Percentiles rank a stretch among this genome's conserved stretches.
phyloP scores from a whole-genome alignment of 2,888 invertebrate species.

The Subacronicta megacephala region DNA sequence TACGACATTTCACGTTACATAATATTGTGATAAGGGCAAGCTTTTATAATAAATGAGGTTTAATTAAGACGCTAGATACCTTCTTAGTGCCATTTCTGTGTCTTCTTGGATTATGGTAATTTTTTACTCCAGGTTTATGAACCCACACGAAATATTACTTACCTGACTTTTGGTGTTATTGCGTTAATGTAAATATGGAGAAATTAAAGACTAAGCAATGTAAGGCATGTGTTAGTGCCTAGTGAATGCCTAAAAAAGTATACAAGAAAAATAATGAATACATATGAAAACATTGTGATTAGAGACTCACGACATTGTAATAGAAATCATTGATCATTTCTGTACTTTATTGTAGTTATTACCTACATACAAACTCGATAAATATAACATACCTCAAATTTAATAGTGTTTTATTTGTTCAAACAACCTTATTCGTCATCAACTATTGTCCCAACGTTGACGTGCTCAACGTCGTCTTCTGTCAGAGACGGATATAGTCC shows the following conservation, averaged over 20 bases:
- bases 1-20: slow-evolving; percentile 31
- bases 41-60: slow-evolving; percentile 48
- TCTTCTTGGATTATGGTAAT: slow-evolving; percentile 59
- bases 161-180: slow-evolving; percentile 61
- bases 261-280: slow-evolving; percentile 84
- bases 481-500: too few relatives aligned
- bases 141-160: slow-evolving; percentile 55
- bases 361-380: slow-evolving; percentile 89
- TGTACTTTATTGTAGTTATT: slow-evolving; percentile 89
- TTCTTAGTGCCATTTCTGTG: slow-evolving; percentile 52
- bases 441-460: too few relatives aligned
- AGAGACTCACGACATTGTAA: slow-evolving; percentile 81
- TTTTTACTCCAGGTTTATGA: slow-evolving; percentile 54
- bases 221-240: slow-evolving; percentile 83
- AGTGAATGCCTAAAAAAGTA: slow-evolving; percentile 86
- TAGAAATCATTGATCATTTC: slow-evolving; percentile 86
- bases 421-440: background rate
- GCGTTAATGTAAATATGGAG: slow-evolving; percentile 84
- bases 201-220: slow-evolving; percentile 85
- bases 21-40: slow-evolving; percentile 39
- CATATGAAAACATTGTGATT: slow-evolving; percentile 88
- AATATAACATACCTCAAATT: slow-evolving; percentile 89
- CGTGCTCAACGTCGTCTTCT: too few relatives aligned
- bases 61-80: slow-evolving; percentile 51
- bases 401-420: slow-evolving; percentile 68